Conservation (phyloP, 2,113 vertebrate genomes). For the Cryptomyrus ogoouensis region DNA sequence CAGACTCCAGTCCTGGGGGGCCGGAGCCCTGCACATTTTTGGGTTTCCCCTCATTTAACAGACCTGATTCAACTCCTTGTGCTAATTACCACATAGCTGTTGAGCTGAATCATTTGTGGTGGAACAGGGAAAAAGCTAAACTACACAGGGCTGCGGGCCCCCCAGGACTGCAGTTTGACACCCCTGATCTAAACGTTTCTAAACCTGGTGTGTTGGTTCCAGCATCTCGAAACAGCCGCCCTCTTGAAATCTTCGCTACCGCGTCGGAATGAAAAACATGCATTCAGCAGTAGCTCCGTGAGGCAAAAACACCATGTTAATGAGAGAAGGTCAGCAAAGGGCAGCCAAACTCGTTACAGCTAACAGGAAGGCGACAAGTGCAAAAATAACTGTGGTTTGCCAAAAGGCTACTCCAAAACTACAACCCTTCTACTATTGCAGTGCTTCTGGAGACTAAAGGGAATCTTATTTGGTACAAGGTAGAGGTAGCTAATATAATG, state of each 20-base stretch:
- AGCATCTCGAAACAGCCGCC: not conserved
- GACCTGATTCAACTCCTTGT: no score
- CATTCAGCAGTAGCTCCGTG: not conserved
- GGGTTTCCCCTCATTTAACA: no score
- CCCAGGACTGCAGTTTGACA: no score
- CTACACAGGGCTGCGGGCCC: no score
- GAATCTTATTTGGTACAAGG: not conserved
- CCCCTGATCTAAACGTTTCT: not conserved
- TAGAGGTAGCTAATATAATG: not conserved
- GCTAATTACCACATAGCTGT: no score
- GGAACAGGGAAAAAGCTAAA: no score
- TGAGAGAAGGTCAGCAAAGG: not conserved
- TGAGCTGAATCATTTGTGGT: no score
- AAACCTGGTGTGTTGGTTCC: not conserved
- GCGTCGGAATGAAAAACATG: not conserved
- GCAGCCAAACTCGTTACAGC: not conserved
- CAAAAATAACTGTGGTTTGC: not conserved
- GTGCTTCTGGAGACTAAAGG: not conserved
- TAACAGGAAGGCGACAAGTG: not conserved
- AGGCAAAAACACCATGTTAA: not conserved
- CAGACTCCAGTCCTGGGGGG: no score
- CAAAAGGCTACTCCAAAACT: not conserved
- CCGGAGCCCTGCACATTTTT: no score
- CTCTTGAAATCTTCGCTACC: not conserved
- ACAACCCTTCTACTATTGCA: not conserved